These are phyloP conservation scores for Bettongia penicillata DNA, from an alignment of 2,113 vertebrate species.

Conservation along the genomic window DNA sequence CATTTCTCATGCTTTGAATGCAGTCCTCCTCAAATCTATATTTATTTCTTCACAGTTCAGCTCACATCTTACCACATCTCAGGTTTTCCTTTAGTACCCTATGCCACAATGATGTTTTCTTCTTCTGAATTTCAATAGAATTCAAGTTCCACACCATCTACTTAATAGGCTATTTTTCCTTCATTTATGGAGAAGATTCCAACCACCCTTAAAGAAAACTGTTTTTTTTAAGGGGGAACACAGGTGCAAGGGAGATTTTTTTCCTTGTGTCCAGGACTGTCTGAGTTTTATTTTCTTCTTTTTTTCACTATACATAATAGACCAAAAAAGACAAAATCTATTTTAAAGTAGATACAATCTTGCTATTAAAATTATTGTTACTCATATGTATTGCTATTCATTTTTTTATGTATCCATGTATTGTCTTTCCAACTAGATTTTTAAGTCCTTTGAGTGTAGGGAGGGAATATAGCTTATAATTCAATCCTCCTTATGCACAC, in stretches of 20 bases:
- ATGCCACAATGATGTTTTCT: too few relatives aligned
- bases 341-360: not conserved
- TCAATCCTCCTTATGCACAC: not conserved
- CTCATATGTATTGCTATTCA: not conserved
- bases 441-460: not conserved
- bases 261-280: not conserved
- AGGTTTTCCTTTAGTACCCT: too few relatives aligned
- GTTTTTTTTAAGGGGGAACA: not conserved
- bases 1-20: not conserved
- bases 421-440: not conserved
- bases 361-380: not conserved
- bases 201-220: not conserved
- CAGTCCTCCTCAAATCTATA: not conserved
- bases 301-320: not conserved
- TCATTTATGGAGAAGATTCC: not conserved
- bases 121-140: not conserved
- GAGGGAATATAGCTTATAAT: not conserved
- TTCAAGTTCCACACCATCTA: not conserved
- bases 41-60: not conserved
- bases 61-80: too few relatives aligned
- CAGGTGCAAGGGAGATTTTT: not conserved
- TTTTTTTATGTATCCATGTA: not conserved
- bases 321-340: not conserved
- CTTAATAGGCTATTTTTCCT: not conserved
- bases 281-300: not conserved